phyloP scores from a whole-genome alignment of 2,888 invertebrate genomes.

The Neoascia interrupta region DNA sequence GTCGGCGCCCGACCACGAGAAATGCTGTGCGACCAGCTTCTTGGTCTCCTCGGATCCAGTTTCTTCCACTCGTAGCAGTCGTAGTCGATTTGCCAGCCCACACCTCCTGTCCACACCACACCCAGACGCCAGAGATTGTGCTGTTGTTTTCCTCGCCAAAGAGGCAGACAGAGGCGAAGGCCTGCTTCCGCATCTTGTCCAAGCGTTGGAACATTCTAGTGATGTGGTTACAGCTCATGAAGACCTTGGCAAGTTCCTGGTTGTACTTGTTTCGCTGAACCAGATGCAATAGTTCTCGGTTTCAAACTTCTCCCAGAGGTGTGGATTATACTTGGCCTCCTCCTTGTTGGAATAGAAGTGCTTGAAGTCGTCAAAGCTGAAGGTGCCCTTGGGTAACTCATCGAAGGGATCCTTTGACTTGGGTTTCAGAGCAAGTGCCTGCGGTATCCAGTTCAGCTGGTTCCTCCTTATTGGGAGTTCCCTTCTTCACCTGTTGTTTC shows the following conservation, averaged over 20 bases:
- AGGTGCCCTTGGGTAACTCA: conserved; percentile 92
- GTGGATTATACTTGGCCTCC: conserved; percentile 94
- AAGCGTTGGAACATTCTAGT: conserved; percentile 98
- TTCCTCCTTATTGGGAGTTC: conserved; percentile 80
- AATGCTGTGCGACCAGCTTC: conserved; percentile 92
- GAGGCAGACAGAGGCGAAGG: conserved; percentile 95
- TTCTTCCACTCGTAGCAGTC: conserved; percentile 98
- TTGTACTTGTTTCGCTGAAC: conserved; percentile 97
- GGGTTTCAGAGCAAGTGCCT: conserved; percentile 86
- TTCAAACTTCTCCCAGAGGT: conserved; percentile 99
- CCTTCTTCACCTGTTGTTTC: conserved; percentile 77
- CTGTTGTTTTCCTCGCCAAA: conserved; percentile 96
- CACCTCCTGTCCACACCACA: conserved; percentile 97
- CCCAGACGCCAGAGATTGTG: conserved; percentile 97
- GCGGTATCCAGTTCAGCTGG: conserved; percentile 83
- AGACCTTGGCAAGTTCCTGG: conserved; percentile 93
- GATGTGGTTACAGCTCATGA: conserved; percentile 99
- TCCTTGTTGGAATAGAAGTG: conserved; percentile 98
- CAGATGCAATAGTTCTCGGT: conserved; percentile 97
- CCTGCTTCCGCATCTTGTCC: conserved; percentile 98
- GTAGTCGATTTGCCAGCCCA: conserved; percentile 98
- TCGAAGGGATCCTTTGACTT: conserved; percentile 96
- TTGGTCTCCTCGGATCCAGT: conserved; percentile 93
- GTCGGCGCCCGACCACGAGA: conserved; percentile 93
- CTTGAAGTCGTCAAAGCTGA: conserved; percentile 98